Base-by-base conservation (phyloP, 2,113 vertebrate genomes). In the Alectura lathami region DNA sequence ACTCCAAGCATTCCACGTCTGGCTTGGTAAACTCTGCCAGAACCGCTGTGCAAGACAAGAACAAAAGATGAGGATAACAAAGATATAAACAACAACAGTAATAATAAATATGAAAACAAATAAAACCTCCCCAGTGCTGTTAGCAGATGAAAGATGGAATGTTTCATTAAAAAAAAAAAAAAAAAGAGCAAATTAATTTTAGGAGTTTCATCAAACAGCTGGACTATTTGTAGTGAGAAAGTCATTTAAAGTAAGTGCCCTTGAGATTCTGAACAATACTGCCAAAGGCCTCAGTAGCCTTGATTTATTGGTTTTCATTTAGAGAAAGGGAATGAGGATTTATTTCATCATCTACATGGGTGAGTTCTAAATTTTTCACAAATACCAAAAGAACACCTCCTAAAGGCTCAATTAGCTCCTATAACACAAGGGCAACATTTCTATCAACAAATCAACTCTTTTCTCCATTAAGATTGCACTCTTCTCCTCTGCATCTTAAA, bases 1-100 rank as follows among this genome's bases (percentile, higher is more conserved):
- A 93, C 96, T 99, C 99, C 98, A 99, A 97, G 96, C 98, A 98
- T 66, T 97, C 90, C 17, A 97, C 97, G 56, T 97, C 97, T 50
- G 98, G 96, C 54, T 94, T 95, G 54, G 98, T 75, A 95, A 98
- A 99, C 68, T 98, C 98, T 97, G 98, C 98, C 93, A 99, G 91
- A 92, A 99, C 97, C 42, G 97, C 99, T 99, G 96, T 73, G 59
- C 7, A 62, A 81, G 68, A 62, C 30, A 74, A 90, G 32, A 38
- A 84, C 83, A 91, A 86, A 64, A 88, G 38, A 84, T 60, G 62
- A 93, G 40, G 81, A 87, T 53, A 86, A 88, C 75, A 93, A 79
- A 70, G 70, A 74, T 43, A 78, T 42, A 90, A 89, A 75, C 64
- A 69, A 48, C 45, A 68, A 67, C 0, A 86, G 56, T 24, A 91